Percentiles rank a stretch among this genome's conserved stretches.
phyloP scores from a whole-genome alignment of 2,888 invertebrate genomes.

The Drosophila borealis region DNA sequence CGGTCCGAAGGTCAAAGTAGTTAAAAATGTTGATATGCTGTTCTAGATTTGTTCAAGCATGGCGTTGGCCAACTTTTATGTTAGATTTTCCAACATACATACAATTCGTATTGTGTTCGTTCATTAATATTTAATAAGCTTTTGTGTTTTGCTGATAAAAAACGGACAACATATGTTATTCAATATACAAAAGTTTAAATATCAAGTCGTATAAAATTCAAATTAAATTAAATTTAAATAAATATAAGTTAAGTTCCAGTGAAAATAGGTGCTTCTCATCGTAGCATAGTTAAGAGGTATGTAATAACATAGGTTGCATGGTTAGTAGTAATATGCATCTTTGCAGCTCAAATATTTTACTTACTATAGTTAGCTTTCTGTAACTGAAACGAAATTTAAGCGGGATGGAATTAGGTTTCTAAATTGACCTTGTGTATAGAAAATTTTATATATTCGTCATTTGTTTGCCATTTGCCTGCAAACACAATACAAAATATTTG shows the following conservation, averaged over 20 bases:
- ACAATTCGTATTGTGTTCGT: conserved; percentile 43
- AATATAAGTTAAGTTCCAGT: neutral
- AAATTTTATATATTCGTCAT: too few relatives aligned
- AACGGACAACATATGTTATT: conserved; percentile 18
- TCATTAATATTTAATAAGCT: conserved; percentile 63
- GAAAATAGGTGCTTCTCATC: too few relatives aligned
- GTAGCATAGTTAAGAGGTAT: neutral
- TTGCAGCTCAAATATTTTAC: too few relatives aligned
- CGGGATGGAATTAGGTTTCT: too few relatives aligned
- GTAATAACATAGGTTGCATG: too few relatives aligned
- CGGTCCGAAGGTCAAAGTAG: conserved; percentile 69
- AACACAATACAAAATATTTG: too few relatives aligned
- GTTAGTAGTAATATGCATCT: too few relatives aligned
- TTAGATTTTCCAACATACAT: conserved; percentile 28
- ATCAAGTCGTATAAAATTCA: neutral
- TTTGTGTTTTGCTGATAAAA: conserved; percentile 41
- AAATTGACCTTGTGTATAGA: too few relatives aligned
- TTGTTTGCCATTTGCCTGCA: too few relatives aligned
- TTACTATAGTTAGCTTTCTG: too few relatives aligned
- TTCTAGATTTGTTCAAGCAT: conserved; percentile 59
- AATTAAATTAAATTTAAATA: neutral
- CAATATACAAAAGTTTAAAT: neutral
- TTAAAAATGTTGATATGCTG: conserved; percentile 65
- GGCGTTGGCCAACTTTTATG: conserved; percentile 48
- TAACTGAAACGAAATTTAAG: too few relatives aligned